Conservation (phyloP, 1,140 invertebrate genomes). For the Papilio xuthus region DNA sequence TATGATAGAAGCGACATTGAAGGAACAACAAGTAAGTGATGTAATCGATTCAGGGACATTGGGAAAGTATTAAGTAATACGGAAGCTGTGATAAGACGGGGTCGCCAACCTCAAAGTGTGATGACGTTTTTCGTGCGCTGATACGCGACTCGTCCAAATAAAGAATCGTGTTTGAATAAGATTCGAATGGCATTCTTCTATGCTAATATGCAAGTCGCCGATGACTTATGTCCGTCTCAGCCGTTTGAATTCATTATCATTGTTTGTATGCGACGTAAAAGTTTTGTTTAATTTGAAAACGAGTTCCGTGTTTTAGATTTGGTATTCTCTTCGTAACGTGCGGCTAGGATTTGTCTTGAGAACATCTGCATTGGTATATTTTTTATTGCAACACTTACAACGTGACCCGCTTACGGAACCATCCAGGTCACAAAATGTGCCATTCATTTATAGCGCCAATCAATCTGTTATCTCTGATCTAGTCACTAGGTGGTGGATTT, state of each 20-base stretch:
- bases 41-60: constrained; percentile 17
- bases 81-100: constrained; percentile 27
- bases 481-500: constrained; percentile 73
- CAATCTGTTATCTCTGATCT: constrained; percentile 77
- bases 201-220: constrained; percentile 36
- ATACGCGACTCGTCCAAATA: constrained; percentile 23
- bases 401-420: constrained; percentile 71
- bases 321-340: constrained; percentile 53
- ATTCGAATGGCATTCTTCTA: constrained; percentile 34
- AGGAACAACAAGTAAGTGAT: too few relatives aligned
- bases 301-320: constrained; percentile 56
- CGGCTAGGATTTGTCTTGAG: constrained; percentile 55
- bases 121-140: neutral
- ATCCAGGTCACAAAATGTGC: constrained; percentile 66
- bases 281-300: constrained; percentile 45
- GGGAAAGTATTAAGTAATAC: constrained; percentile 18
- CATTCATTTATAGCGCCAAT: constrained; percentile 77
- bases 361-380: constrained; percentile 57
- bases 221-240: constrained; percentile 41
- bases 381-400: constrained; percentile 67
- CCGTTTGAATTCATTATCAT: constrained; percentile 44
- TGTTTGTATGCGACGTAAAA: constrained; percentile 44
- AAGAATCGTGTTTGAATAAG: constrained; percentile 45
- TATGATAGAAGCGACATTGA: too few relatives aligned
- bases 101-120: constrained; percentile 13